Evolutionary conservation across 2,888 invertebrate species (phyloP), one percentile per base, ranked within the genome.

Genomic region (Pseudoips prasinana): DNA sequence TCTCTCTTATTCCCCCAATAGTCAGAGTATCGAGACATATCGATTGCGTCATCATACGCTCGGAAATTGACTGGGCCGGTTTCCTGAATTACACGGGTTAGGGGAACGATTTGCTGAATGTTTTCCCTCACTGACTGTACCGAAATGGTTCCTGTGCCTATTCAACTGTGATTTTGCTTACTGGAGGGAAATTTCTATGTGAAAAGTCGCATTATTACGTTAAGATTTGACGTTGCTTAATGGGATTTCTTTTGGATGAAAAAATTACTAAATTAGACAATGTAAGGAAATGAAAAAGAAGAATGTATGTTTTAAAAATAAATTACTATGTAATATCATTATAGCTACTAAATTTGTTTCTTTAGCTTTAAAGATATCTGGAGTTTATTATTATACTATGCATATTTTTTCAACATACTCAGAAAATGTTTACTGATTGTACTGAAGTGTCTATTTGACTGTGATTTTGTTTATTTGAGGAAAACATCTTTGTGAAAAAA

Each of bases 31-130:
- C 20, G 3, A 3, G 20, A 5, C 3, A 5, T 46, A 58, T 63
- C 49, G 53, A 65, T 64, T 55, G 54, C 53, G 39, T 41, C 45
- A 48, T 49, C 53, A 54, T 51, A 51, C 46, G 53, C 48, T 52
- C 54, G 58, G 58, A 58, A 58, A 63, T 61, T 54, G 58, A 52
- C 47, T 54, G 44, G 33, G 46, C 46, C 61, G 48, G 49, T 63
- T 20, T 58, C 50, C 60, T 52, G 56, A 70, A 67, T 70, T 62
- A 67, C 61, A 62, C 62, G 58, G 55, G 51, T 47, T 51, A 39
- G 44, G 57, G 61, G 58, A 49, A 45, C 50, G 52, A 51, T 61
- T 57, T 41, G 39, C 47, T 54, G 52, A 41, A 47, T 44, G 33
- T 58, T 58, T 50, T 55, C 41, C 48, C 37, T 29, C 28, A 25